Percentiles rank a stretch among this genome's conserved stretches.
Conservation (phyloP, 2,113 vertebrate genomes). For the Brachionichthys hirsutus region DNA sequence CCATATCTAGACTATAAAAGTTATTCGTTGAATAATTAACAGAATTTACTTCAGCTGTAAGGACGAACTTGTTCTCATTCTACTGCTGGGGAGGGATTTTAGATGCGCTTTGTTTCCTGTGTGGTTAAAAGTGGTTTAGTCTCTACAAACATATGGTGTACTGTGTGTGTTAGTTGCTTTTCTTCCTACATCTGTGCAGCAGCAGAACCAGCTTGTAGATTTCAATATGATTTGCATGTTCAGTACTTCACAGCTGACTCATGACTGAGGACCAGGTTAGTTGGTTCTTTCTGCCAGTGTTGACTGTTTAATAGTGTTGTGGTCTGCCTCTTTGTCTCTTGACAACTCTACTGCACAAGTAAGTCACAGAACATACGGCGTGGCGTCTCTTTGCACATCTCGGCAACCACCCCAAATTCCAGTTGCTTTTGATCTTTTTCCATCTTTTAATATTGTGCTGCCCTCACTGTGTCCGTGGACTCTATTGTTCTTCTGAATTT, state of each 20-base stretch:
- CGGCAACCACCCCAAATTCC: neutral
- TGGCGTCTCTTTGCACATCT: constrained; percentile 31
- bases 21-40: too few species aligned
- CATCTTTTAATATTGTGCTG: constrained; percentile 35
- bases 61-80: too few species aligned
- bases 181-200: constrained; percentile 40
- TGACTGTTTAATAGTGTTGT: neutral
- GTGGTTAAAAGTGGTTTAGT: constrained; percentile 43
- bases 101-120: constrained; percentile 54
- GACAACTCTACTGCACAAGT: neutral
- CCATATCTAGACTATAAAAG: too few species aligned
- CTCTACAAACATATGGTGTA: constrained; percentile 24
- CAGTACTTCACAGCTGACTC: too few species aligned
- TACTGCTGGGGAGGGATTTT: too few species aligned
- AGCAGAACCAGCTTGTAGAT: constrained; percentile 64
- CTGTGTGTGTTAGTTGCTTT: constrained; percentile 3
- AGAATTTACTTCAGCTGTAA: too few species aligned
- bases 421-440: constrained; percentile 30
- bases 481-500: constrained; percentile 7
- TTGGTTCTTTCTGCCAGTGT: too few species aligned
- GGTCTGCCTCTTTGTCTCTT: neutral
- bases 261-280: too few species aligned
- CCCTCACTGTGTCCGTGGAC: constrained; percentile 7
- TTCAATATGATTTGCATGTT: constrained; percentile 68
- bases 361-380: constrained; percentile 15